A percentile compares a stretch with the other conserved stretches of the same genome.
Conservation (phyloP, 2,113 vertebrate species). For the Pachypanchax playfairii region DNA sequence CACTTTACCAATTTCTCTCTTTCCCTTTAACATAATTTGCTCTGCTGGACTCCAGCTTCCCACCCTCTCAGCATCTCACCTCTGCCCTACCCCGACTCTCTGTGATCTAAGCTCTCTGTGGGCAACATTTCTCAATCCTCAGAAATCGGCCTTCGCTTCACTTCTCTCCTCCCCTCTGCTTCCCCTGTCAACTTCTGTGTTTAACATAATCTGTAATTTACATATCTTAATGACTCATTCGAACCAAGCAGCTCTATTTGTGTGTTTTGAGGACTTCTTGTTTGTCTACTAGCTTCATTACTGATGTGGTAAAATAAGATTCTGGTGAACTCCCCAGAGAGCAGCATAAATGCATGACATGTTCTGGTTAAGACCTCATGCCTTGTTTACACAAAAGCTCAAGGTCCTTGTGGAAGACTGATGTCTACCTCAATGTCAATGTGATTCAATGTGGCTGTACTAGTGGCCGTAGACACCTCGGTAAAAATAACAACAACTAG, state of each 20-base stretch:
- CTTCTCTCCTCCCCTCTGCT: slow-evolving; percentile 28
- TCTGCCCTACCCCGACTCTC: slow-evolving; percentile 4
- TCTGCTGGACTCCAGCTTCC: slow-evolving; percentile 27
- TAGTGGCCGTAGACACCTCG: slow-evolving; percentile 4
- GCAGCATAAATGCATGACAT: slow-evolving; percentile 49
- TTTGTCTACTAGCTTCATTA: slow-evolving; percentile 47
- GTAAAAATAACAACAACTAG: slow-evolving; percentile 22
- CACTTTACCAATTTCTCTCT: slow-evolving; percentile 38
- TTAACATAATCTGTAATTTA: slow-evolving; percentile 65
- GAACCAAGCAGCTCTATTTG: slow-evolving; percentile 39
- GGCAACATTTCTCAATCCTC: slow-evolving; percentile 35
- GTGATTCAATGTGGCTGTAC: slow-evolving; percentile 20
- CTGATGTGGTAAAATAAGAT: slow-evolving; percentile 18
- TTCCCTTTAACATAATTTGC: slow-evolving; percentile 61
- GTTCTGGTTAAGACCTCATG: slow-evolving; percentile 59
- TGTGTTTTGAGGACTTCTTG: slow-evolving; percentile 36
- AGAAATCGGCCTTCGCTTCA: slow-evolving; percentile 36
- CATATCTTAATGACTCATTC: slow-evolving; percentile 70
- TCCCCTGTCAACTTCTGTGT: slow-evolving; percentile 38
- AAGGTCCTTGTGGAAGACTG: slow-evolving; percentile 29
- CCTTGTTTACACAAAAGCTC: slow-evolving; percentile 57
- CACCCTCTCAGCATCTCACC: slow-evolving; percentile 20
- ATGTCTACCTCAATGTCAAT: slow-evolving; percentile 25
- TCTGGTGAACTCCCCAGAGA: slow-evolving; percentile 39
- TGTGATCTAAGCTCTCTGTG: slow-evolving; percentile 28